A percentile compares a stretch with the other conserved stretches of the same genome.
phyloP scores from a whole-genome alignment of 2,113 vertebrate genomes.

The Trachemys scripta region DNA sequence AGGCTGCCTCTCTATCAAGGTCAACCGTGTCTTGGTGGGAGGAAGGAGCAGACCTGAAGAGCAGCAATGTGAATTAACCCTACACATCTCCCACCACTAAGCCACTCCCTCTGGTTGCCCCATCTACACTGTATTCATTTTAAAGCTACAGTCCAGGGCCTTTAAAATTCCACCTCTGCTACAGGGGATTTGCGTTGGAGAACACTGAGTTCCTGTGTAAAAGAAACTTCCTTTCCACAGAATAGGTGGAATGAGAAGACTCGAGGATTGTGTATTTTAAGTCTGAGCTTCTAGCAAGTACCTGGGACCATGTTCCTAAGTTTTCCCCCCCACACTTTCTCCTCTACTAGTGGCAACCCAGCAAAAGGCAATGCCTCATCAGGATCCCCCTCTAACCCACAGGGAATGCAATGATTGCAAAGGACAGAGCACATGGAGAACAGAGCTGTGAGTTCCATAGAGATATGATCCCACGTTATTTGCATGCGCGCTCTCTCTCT shows the following conservation, averaged over 20 bases:
- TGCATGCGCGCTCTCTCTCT: too few relatives aligned
- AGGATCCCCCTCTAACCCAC: not conserved
- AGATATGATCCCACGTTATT: not conserved
- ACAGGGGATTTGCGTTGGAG: not conserved
- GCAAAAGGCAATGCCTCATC: not conserved
- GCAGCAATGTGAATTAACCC: not conserved
- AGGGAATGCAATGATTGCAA: not conserved
- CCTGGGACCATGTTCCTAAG: not conserved
- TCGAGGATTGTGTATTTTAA: not conserved
- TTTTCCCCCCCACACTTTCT: not conserved
- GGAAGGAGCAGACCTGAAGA: too few relatives aligned
- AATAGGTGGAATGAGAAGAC: not conserved
- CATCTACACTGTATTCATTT: not conserved
- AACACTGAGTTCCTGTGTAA: not conserved
- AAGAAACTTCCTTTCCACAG: not conserved
- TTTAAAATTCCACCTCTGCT: not conserved
- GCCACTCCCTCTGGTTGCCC: not conserved
- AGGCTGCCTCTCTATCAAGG: not conserved
- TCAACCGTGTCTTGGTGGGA: not conserved
- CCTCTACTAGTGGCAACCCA: not conserved
- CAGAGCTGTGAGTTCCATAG: not conserved
- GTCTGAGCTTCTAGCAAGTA: not conserved
- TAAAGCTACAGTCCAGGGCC: not conserved
- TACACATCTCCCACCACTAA: not conserved
- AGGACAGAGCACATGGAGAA: not conserved